Conservation (phyloP, 2,113 vertebrate species). For the Pachyramphus minor region DNA sequence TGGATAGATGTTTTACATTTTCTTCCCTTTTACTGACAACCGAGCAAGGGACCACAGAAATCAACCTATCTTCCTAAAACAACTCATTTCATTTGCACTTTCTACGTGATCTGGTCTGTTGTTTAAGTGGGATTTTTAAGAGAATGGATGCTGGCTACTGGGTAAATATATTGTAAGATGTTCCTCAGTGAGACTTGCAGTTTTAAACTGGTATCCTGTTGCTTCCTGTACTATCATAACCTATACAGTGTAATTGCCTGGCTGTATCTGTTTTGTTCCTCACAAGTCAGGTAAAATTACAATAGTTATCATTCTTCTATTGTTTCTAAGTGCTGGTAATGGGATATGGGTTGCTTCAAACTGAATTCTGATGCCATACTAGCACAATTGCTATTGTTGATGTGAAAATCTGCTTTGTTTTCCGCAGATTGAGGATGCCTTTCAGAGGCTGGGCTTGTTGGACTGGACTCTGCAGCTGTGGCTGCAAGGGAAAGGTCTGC, state of each 20-base stretch:
- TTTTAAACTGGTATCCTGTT: neutral
- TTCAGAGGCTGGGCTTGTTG: neutral
- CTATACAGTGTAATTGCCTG: neutral
- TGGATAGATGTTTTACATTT: slow-evolving; percentile 84
- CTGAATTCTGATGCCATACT: neutral
- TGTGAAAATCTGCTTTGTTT: neutral
- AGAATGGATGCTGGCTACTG: neutral
- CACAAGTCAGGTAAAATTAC: neutral
- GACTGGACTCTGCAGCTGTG: neutral
- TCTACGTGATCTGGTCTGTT: slow-evolving; percentile 59
- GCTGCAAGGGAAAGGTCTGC: neutral
- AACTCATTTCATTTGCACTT: slow-evolving; percentile 69
- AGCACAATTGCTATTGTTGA: neutral
- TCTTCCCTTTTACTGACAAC: slow-evolving; percentile 74
- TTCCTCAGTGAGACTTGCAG: neutral
- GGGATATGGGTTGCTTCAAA: neutral
- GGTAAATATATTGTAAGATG: neutral
- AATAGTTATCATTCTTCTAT: neutral
- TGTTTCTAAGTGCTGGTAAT: neutral
- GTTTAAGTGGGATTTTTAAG: slow-evolving; percentile 34
- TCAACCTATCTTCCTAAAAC: slow-evolving; percentile 55
- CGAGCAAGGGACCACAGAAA: slow-evolving; percentile 70
- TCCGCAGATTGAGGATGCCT: neutral
- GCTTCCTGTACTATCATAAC: neutral
- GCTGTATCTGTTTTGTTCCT: neutral